Percentiles rank a stretch among this genome's conserved stretches.
phyloP scores from a whole-genome alignment of 2,797 vertebrate genomes.

The Poecilia velifera region DNA sequence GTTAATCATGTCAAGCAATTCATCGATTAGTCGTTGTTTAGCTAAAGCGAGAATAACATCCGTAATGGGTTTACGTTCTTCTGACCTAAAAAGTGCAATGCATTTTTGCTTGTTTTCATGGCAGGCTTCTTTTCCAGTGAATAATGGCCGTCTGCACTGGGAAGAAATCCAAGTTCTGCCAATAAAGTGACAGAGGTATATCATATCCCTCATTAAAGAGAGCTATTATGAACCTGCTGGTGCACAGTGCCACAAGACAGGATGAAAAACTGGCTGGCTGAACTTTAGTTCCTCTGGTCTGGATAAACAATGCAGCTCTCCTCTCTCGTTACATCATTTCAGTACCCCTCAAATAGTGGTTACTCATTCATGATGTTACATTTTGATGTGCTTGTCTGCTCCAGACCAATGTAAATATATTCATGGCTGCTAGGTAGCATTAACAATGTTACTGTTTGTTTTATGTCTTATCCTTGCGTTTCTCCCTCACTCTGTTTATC shows the following conservation, averaged over 20 bases:
- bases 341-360: constrained; percentile 44
- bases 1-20: constrained; percentile 11
- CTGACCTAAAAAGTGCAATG: constrained; percentile 33
- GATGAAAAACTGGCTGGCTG: constrained; percentile 62
- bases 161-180: constrained; percentile 63
- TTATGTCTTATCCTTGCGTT: neutral
- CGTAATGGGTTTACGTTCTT: constrained; percentile 38
- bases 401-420: neutral
- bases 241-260: constrained; percentile 62
- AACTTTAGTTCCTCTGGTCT: constrained; percentile 50
- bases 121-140: constrained; percentile 62
- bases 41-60: constrained; percentile 18
- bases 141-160: constrained; percentile 60
- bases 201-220: constrained; percentile 76
- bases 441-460: neutral
- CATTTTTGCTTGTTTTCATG: constrained; percentile 46
- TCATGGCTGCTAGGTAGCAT: neutral
- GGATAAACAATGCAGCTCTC: constrained; percentile 56
- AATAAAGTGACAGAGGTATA: constrained; percentile 72
- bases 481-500: neutral
- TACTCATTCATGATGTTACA: constrained; percentile 51
- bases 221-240: constrained; percentile 71
- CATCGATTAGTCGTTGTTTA: neutral
- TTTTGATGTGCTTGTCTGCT: constrained; percentile 44
- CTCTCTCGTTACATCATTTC: constrained; percentile 49